Percentiles rank a stretch among this genome's conserved stretches.
Evolutionary conservation across 2,797 vertebrate species (phyloP).

Genomic region (Gymnoscopelus braueri): DNA sequence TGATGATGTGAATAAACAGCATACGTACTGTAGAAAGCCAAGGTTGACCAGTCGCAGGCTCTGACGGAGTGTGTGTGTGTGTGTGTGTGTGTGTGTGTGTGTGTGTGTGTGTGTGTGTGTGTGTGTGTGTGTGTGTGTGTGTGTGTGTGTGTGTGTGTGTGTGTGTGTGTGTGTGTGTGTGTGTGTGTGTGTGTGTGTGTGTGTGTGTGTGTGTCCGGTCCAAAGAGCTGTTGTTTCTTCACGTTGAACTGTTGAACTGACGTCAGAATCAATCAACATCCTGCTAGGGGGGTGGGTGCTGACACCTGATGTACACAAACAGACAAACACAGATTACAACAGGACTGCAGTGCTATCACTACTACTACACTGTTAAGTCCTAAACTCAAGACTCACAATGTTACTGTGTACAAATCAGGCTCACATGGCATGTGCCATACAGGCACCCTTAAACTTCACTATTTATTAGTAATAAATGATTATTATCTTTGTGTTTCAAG

Average conservation of each 20-base stretch:
- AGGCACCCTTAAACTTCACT: too few species aligned
- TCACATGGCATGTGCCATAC: too few species aligned
- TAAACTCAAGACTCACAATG: too few species aligned
- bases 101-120: constrained; percentile 7
- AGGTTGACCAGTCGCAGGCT: not conserved
- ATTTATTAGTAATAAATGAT: too few species aligned
- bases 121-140: constrained; percentile 6
- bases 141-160: constrained; percentile 7
- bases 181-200: not conserved
- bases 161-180: not conserved
- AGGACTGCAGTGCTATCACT: not conserved
- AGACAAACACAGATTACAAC: constrained; percentile 9
- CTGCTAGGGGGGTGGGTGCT: constrained; percentile 39
- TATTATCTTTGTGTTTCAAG: too few species aligned
- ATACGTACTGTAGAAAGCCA: not conserved
- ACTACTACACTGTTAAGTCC: too few species aligned
- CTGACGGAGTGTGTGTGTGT: not conserved
- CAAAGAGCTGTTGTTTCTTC: not conserved
- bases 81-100: constrained; percentile 6
- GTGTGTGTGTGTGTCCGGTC: constrained; percentile 1
- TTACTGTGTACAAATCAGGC: too few species aligned
- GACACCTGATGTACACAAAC: constrained; percentile 55
- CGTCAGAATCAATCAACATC: constrained; percentile 29
- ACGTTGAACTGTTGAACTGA: not conserved
- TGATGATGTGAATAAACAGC: not conserved